Conservation (phyloP, 1,140 invertebrate species). For the Dreissena polymorpha region DNA sequence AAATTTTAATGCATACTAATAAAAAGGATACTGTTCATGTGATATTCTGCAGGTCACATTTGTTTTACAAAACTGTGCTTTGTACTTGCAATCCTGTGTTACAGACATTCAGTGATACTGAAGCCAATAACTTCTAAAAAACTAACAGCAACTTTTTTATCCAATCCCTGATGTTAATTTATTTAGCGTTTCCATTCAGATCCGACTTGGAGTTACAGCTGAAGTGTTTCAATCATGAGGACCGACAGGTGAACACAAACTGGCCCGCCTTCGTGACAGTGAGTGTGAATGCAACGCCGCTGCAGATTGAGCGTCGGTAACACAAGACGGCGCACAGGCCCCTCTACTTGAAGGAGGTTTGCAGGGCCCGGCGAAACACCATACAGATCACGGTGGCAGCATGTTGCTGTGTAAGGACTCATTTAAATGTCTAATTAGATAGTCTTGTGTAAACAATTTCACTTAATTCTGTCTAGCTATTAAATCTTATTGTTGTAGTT, state of each 20-base stretch:
- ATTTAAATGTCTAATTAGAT: background rate
- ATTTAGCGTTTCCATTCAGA: slow-evolving; percentile 78
- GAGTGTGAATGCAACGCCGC: slow-evolving; percentile 87
- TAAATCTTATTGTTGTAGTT: too few species aligned
- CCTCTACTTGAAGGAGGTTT: slow-evolving; percentile 97
- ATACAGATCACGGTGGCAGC: slow-evolving; percentile 98
- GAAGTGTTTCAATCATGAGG: slow-evolving; percentile 98
- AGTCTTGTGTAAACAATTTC: too few species aligned
- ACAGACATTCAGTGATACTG: too few species aligned
- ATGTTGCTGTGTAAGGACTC: slow-evolving; percentile 96
- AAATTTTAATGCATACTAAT: too few species aligned
- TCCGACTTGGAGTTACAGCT: slow-evolving; percentile 92
- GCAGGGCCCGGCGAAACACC: slow-evolving; percentile 95
- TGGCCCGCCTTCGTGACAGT: slow-evolving; percentile 89
- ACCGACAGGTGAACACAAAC: slow-evolving; percentile 97
- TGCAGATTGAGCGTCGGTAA: slow-evolving; percentile 90
- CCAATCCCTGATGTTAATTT: too few species aligned
- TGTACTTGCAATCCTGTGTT: too few species aligned
- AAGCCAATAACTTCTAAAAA: too few species aligned
- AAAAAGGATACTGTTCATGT: too few species aligned
- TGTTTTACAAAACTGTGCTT: too few species aligned
- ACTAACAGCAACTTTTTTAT: too few species aligned
- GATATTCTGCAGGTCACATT: too few species aligned
- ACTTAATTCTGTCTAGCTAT: too few species aligned
- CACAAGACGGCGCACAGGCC: slow-evolving; percentile 97